Base-by-base conservation (phyloP, 2,113 vertebrate species). In the Dermatemys mawii region DNA sequence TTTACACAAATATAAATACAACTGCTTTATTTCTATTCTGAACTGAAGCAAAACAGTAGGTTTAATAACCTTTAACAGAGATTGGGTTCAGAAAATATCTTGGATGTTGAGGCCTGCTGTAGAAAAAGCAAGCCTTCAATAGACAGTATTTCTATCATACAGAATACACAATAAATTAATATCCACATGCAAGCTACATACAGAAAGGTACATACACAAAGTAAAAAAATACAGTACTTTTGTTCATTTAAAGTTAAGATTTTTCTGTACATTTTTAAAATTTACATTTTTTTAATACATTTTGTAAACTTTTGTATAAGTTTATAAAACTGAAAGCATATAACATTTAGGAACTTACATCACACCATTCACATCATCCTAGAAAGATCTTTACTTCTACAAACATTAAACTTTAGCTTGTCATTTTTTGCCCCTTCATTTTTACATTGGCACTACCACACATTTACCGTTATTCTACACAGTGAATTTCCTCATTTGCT, bases 141-240 rank as follows among this genome's bases (percentile, higher is more conserved):
- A 88, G 94, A 96, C 94, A 94, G 94, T 87, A 93, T 87, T 97
- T 90, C 63, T 94, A 97, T 93, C 93, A 93, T 96, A 97, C 85
- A 97, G 92, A 97, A 95, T 95, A 98, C 97, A 98, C 96, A 99
- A 99, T 99, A 99, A 99, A 98, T 99, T 99, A 99, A 97, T 99
- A 99, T 99, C 99, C 99, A 99, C 99, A 99, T 98, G 98, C 97
- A 98, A 98, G 94, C 93, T 98, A 98, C 92, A 99, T 99, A 98
- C 95, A 99, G 98, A 98, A 98, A 97, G 98, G 94, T 98, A 98
- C 98, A 97, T 94, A 97, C 91, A 96, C 90, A 95, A 49, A 8
- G 95, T 98, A 98, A 97, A 98, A 98, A 98, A 98, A 98, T 98
- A 98, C 97, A 97, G 94, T 97, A 97, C 95, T 98, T 98, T 98